These are phyloP conservation scores for Coleophora deauratella DNA, from an alignment of 2,888 invertebrate genomes.

Conservation along the genomic window DNA sequence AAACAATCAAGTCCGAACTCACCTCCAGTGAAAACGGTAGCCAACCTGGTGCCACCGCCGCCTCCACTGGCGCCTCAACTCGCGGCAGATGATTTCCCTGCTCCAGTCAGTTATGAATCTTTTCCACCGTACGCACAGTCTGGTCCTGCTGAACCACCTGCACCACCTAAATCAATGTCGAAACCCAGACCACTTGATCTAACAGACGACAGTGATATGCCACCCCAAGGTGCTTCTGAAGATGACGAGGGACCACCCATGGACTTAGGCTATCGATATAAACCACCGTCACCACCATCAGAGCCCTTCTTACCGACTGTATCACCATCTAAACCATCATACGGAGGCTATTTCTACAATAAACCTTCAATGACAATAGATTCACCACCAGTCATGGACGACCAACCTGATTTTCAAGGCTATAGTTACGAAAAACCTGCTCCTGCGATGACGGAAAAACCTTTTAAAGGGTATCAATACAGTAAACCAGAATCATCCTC, in stretches of 20 bases:
- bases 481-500: conserved; percentile 33
- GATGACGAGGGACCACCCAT: conserved; percentile 28
- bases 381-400: conserved; percentile 25
- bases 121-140: conserved; percentile 52
- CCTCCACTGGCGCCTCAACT: conserved; percentile 42
- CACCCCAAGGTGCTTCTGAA: conserved; percentile 19
- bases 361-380: conserved; percentile 44
- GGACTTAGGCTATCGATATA: conserved; percentile 48
- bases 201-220: conserved; percentile 14
- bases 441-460: conserved; percentile 23
- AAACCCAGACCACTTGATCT: conserved; percentile 28
- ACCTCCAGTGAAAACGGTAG: conserved; percentile 32
- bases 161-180: conserved; percentile 18
- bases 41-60: conserved; percentile 52
- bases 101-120: conserved; percentile 51
- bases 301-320: conserved; percentile 37
- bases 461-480: conserved; percentile 14
- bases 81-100: conserved; percentile 44
- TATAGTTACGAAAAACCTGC: conserved; percentile 29
- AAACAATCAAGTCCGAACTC: conserved; percentile 36
- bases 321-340: conserved; percentile 42
- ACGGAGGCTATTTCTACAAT: conserved; percentile 48
- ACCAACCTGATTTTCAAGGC: conserved; percentile 7
- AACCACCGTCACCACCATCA: conserved; percentile 34
- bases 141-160: conserved; percentile 15